Evolutionary conservation across 2,888 invertebrate genomes (phyloP).

Genomic region (Nezara viridula): DNA sequence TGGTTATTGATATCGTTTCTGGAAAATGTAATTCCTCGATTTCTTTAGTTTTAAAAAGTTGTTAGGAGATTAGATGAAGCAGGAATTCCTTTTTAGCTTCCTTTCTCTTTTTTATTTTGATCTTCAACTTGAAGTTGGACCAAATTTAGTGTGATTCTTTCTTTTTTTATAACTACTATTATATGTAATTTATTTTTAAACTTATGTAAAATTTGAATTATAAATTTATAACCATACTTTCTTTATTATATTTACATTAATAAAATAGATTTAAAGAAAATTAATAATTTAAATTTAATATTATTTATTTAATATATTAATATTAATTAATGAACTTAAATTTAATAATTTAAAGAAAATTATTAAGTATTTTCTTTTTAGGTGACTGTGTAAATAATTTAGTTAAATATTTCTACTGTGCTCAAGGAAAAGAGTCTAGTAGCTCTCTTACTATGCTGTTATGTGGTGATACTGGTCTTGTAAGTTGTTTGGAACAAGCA

Average conservation of each 20-base stretch:
- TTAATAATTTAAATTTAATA: no score
- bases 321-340: no score
- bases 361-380: constrained; percentile 67
- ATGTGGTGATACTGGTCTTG: constrained; percentile 95
- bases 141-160: no score
- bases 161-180: background rate
- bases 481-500: constrained; percentile 92
- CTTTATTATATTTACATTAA: background rate
- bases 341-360: no score
- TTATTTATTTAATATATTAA: no score
- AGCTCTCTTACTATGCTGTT: constrained; percentile 87
- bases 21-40: no score
- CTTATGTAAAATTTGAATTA: background rate
- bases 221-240: background rate
- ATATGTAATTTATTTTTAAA: background rate
- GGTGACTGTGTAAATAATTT: constrained; percentile 97
- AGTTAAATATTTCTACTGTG: constrained; percentile 94
- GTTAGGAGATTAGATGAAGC: no score
- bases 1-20: no score
- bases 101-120: no score
- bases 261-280: no score
- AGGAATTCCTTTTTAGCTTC: no score
- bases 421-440: constrained; percentile 72
- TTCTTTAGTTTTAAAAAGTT: no score
- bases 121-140: background rate